Evolutionary conservation across 64 coral and sea anemone species (phyloP), one percentile per base, ranked within the genome.

Genomic region (Porites australiensis): DNA sequence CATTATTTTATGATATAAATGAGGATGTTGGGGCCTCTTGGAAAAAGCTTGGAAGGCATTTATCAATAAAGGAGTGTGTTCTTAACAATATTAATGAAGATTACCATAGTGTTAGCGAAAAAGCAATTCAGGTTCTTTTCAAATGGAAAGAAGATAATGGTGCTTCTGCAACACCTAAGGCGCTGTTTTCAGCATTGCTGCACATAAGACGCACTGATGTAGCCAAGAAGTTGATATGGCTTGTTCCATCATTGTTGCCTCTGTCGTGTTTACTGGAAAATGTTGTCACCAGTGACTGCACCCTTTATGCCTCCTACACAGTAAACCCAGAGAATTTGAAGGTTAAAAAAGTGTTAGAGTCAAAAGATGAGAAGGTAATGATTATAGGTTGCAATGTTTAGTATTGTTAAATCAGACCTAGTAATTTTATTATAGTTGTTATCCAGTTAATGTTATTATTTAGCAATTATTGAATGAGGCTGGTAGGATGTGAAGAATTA

Each of bases 41-140:
- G 93, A 94, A 73, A 82, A 89, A 65, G 52, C 76, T 92, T 61
- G 96, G 96, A 57, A 66, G 93, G 5, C 60, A 89, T 46, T 69
- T 98, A n/a, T 47, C 95, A 11, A 86, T 86, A 10, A 98, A 68
- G 44, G 96, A 89, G 58, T 98, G 96, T 80, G 67, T 87, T 3
- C 85, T 98, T 63, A 60, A 89, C 43, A 98, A 98, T 50, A 98
- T 98, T 44, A 70, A 94, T 74, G 91, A 37, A 64, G 96, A 98
- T 57, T 95, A 88, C 82, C 57, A 70, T 44, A 13, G 88, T 68
- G 96, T 98, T 13, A 44, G 77, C 7, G 96, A 98, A 79, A 98
- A 98, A 27, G 89, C 96, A 18, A 92, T 79, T 60, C 96, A 98
- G 82, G 74, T 98, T 15, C 64, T 98, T 37, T 51, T 95, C 50